phyloP scores from a whole-genome alignment of 2,888 invertebrate species.

The Pachycephus smyrnensis region DNA sequence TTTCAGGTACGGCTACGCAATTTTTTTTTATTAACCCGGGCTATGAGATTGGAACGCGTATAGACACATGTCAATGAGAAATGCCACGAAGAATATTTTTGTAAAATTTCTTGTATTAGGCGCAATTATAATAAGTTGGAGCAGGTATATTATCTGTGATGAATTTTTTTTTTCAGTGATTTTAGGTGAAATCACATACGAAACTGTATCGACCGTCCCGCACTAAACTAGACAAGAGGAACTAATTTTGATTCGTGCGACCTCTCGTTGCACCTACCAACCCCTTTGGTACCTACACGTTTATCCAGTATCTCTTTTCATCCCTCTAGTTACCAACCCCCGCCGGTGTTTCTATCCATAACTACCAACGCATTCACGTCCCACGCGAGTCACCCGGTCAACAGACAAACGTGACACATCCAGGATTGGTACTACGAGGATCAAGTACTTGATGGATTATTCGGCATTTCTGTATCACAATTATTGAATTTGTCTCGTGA shows the following conservation, averaged over 20 bases:
- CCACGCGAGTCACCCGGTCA: neutral
- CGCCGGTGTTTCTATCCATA: neutral
- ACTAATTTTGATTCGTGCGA: conserved; percentile 47
- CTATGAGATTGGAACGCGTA: neutral
- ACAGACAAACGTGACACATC: neutral
- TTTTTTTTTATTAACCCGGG: neutral
- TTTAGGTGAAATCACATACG: neutral
- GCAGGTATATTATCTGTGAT: neutral
- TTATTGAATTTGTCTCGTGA: neutral
- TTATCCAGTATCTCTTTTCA: neutral
- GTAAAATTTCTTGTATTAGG: neutral
- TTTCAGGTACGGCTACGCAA: neutral
- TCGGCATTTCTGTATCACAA: neutral
- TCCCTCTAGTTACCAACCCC: neutral
- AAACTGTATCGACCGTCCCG: neutral
- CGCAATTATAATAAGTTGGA: neutral
- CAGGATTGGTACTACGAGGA: neutral
- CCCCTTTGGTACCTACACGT: neutral
- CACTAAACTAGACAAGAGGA: conserved; percentile 32
- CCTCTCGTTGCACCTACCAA: conserved; percentile 25
- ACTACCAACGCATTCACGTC: neutral
- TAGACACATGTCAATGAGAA: neutral
- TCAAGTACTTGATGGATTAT: neutral
- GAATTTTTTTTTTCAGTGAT: neutral
- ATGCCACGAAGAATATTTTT: neutral